Evolutionary conservation across 2,888 invertebrate species (phyloP), one percentile per base, ranked within the genome.

Genomic region (Ceriagrion tenellum): DNA sequence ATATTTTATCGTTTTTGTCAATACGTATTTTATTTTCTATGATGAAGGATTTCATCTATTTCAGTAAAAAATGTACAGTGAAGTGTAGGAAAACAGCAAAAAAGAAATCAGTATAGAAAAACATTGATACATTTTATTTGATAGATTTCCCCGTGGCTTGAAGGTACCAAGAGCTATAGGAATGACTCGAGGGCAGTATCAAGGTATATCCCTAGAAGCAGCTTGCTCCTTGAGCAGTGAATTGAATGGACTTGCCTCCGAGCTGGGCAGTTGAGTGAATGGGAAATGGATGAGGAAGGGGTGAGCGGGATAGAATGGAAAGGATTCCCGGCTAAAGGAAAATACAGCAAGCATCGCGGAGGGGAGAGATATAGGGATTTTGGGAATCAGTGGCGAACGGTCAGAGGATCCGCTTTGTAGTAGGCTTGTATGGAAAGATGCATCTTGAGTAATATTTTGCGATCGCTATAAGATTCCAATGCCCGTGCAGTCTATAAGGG

Each of bases 381-480:
- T 35, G 81, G 81, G 35, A 81, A 18, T 81, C 30, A 18, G 35
- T 81, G 18, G 1, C 23, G n/a, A 81, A 81, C 16, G 81, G 81
- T 8, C 10, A 35, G 81, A 81, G 35, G 81, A 81, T 35, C 35
- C 30, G 35, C 81, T 35, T n/a, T 18, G 81, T 35, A 69, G 8
- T 26, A 35, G 26, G 81, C 26, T 35, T 81, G 81, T 35, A 81
- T 81, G 81, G 81, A 35, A 81, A 35, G 81, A 30, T 81, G 81
- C 81, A 81, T 35, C 16, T 81, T 35, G 81, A 81, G 81, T 81
- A 81, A 35, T 81, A 81, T 81, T 81, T 81, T n/a, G 35, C 81
- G 35, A 81, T 81, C 81, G 16, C 30, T 35, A 81, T 81, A 35
- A 81, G 81, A 81, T 81, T 81, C 35, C 81, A 81, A 35, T 35